Conservation (phyloP, 2,113 vertebrate species). For the Elanus axillaris region DNA sequence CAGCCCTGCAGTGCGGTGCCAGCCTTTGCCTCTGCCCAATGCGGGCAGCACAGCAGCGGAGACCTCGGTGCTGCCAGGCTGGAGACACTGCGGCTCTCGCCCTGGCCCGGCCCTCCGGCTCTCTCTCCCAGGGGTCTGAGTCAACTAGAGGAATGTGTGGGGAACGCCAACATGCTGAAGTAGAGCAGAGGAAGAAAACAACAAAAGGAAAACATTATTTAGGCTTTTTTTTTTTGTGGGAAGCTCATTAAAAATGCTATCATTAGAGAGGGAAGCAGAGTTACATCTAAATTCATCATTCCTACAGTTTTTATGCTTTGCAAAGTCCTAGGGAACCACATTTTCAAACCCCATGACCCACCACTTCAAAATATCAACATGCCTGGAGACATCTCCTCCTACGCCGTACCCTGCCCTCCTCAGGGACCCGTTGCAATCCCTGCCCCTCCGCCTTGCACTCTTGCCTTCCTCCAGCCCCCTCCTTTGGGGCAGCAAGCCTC, state of each 20-base stretch:
- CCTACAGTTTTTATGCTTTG: background rate
- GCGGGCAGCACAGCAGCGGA: rapidly evolving
- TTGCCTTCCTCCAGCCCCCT: background rate
- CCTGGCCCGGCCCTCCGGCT: background rate
- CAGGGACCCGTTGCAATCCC: background rate
- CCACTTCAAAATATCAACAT: background rate
- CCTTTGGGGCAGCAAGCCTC: background rate
- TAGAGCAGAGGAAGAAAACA: background rate
- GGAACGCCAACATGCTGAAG: background rate
- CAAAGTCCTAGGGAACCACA: background rate
- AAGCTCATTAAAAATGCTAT: background rate
- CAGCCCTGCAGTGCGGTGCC: rapidly evolving
- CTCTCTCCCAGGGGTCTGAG: background rate
- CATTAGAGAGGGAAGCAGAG: background rate
- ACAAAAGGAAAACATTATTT: background rate
- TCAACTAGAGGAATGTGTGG: slow-evolving; percentile 11
- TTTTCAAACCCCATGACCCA: background rate
- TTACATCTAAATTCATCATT: background rate
- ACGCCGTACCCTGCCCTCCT: background rate
- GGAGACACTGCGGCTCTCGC: rapidly evolving
- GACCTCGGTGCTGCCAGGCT: background rate
- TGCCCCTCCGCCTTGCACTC: background rate
- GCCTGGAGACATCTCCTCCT: background rate
- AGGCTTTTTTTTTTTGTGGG: background rate
- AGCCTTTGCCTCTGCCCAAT: background rate